Evolutionary conservation across 1,140 invertebrate genomes (phyloP), one percentile per base, ranked within the genome.

Genomic region (Drosophila mauritiana): DNA sequence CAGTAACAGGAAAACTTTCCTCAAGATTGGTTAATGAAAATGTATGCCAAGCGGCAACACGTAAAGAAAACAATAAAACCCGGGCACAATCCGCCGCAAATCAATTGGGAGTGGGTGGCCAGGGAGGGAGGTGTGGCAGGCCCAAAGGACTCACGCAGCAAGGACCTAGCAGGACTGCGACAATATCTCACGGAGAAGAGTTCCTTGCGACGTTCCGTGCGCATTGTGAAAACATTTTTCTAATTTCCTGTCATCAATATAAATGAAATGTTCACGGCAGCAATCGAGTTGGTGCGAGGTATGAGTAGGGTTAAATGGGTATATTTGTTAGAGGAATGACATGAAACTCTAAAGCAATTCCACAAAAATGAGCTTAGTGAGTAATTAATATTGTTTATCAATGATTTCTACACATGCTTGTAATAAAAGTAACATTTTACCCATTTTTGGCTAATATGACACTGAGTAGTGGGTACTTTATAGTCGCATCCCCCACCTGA

Each of bases 171-270:
- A 63, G 54, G 34, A 63, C 72, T 54, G 42, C 25, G 46, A 74
- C 61, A 55, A 57, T 43, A 36, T 46, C 56, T 72, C 15, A 27
- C 15, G 37, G 42, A 34, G 42, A 78, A 64, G 74, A 78, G 75
- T 62, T 57, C 48, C 42, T 20, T 37, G 27, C 40, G 15, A 39
- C 48, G 73, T 70, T 56, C 49, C 64, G 58, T 63, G 70, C 22
- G 56, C 27, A 69, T 54, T 58, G 67, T 76, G 72, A 83, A 88
- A 88, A 83, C 83, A 88, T 89, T 89, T 84, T 89, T 89, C 84
- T 89, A 89, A 89, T 89, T 89, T 89, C 84, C 84, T 89, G 84
- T 89, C 84, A 89, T 89, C 84, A 80, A 89, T 89, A 89, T 83
- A 89, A 89, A 89, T 89, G 84, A 89, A 89, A 88, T 83, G 83